phyloP scores from a whole-genome alignment of 2,797 vertebrate genomes.

The Rhodeus uyekii region DNA sequence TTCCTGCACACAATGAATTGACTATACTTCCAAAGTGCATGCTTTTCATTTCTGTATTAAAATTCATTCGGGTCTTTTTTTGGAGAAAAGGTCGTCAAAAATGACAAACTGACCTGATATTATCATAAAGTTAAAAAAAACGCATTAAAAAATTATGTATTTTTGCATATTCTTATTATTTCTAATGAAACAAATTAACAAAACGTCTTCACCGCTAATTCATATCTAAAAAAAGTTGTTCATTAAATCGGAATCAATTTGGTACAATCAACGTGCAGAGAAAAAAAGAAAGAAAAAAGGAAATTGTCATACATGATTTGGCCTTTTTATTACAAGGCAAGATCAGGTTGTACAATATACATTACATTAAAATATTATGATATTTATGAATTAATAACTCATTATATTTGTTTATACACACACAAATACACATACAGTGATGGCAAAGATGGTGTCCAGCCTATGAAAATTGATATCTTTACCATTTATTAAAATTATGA shows the following conservation, averaged over 20 bases:
- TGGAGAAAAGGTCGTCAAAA: neutral
- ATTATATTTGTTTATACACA: neutral
- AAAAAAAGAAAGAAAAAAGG: rapidly evolving
- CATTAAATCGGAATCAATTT: neutral
- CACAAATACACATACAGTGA: no score
- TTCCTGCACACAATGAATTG: neutral
- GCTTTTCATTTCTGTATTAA: neutral
- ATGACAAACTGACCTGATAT: neutral
- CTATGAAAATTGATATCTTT: neutral
- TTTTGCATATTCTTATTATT: neutral
- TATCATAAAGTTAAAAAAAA: neutral
- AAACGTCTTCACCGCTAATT: neutral
- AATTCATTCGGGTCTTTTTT: neutral
- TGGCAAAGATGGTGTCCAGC: no score
- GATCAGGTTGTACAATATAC: neutral
- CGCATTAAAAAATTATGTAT: neutral
- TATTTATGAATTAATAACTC: neutral
- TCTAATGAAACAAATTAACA: neutral
- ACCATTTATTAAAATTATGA: neutral
- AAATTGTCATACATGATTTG: neutral
- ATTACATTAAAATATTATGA: neutral
- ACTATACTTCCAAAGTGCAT: no score
- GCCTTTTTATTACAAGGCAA: neutral
- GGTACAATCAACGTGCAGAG: neutral
- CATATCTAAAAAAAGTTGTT: neutral